These are phyloP conservation scores for Erpornis zantholeuca DNA, from an alignment of 2,113 vertebrate genomes.

Conservation along the genomic window DNA sequence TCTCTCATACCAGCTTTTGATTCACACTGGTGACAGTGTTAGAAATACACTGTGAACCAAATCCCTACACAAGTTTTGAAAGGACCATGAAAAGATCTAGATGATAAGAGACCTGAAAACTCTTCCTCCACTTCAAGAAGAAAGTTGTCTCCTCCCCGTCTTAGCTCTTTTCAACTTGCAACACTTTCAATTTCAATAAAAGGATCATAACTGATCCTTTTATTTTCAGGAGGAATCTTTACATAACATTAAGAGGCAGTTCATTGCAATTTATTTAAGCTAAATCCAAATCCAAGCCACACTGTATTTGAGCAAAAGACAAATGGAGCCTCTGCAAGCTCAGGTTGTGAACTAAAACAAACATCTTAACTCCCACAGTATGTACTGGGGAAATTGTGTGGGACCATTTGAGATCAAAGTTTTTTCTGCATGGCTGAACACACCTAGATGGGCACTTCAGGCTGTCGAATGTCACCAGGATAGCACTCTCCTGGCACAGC, in stretches of 20 bases:
- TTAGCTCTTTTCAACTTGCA: background rate
- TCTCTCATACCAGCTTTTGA: background rate
- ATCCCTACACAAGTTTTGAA: background rate
- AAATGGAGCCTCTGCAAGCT: background rate
- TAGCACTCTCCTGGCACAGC: background rate
- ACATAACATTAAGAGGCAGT: background rate
- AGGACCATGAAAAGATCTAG: background rate
- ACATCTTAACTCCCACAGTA: background rate
- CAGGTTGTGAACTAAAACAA: constrained; percentile 22
- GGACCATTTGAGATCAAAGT: background rate
- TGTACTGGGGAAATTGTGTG: background rate
- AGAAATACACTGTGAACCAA: background rate
- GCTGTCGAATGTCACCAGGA: background rate
- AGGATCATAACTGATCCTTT: background rate
- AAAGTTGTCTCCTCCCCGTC: background rate
- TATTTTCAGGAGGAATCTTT: constrained; percentile 6
- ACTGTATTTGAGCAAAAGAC: background rate
- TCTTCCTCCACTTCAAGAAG: background rate
- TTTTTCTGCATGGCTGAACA: background rate
- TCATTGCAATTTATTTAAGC: constrained; percentile 3
- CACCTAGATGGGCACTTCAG: background rate
- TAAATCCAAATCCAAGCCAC: background rate
- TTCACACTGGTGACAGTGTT: background rate
- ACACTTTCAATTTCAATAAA: background rate
- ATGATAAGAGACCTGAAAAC: background rate